phyloP scores from a whole-genome alignment of 2,113 vertebrate genomes.

The Vimba vimba region DNA sequence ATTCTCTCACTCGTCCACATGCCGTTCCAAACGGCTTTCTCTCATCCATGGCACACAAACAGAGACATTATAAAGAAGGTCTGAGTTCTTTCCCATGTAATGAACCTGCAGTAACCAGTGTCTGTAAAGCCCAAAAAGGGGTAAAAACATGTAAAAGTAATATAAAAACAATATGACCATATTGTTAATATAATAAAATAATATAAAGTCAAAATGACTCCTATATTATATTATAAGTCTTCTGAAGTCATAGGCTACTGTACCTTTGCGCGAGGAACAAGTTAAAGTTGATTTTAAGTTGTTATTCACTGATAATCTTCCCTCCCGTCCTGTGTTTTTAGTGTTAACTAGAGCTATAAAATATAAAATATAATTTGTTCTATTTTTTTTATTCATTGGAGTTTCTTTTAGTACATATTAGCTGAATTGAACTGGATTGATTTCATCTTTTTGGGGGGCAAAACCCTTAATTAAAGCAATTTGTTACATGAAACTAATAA shows the following conservation, averaged over 20 bases:
- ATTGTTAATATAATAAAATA: too few species aligned
- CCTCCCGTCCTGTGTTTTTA: neutral
- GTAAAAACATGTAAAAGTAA: neutral
- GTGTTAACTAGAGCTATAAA: neutral
- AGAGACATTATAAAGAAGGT: neutral
- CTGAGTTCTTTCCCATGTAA: neutral
- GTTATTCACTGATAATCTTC: neutral
- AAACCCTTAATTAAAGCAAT: too few species aligned
- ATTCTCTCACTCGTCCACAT: neutral
- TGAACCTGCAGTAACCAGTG: neutral
- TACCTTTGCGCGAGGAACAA: too few species aligned
- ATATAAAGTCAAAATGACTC: neutral
- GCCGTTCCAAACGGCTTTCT: neutral
- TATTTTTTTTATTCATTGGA: too few species aligned
- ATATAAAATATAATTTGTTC: neutral
- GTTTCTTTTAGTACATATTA: too few species aligned
- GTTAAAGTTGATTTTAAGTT: neutral
- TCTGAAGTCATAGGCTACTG: neutral
- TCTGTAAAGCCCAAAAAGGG: neutral
- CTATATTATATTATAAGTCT: neutral
- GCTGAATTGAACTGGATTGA: too few species aligned
- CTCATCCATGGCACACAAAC: neutral
- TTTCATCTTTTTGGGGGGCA: too few species aligned
- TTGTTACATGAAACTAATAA: neutral
- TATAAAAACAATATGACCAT: neutral